Evolutionary conservation across 2,888 invertebrate genomes (phyloP).

Genomic region (Hoplodrina ambigua): DNA sequence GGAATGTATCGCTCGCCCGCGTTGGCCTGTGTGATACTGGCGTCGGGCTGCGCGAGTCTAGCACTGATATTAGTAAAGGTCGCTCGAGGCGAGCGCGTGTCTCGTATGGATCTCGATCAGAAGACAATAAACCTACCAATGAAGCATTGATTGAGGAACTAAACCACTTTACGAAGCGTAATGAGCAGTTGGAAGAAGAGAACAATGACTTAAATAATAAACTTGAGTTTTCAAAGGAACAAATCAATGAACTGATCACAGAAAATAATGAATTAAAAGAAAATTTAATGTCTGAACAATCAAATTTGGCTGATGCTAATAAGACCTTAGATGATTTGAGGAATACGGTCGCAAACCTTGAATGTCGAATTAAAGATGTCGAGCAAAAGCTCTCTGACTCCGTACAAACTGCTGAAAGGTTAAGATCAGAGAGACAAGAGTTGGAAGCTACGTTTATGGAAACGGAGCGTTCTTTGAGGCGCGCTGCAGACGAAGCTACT

Average conservation of each 20-base stretch:
- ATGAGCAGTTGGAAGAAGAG: conserved; percentile 77
- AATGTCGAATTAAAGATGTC: conserved; percentile 76
- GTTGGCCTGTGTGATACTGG: conserved; percentile 91
- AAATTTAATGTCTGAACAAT: conserved; percentile 70
- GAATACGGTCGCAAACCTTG: conserved; percentile 71
- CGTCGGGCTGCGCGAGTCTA: conserved; percentile 72
- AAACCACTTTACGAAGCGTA: conserved; percentile 80
- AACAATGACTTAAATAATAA: conserved; percentile 85
- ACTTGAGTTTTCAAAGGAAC: conserved; percentile 77
- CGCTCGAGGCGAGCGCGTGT: conserved; percentile 84
- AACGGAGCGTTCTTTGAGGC: conserved; percentile 90
- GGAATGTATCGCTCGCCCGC: conserved; percentile 94
- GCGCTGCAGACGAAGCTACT: conserved; percentile 93
- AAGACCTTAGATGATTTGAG: conserved; percentile 74
- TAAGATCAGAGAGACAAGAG: conserved; percentile 82
- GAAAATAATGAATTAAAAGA: conserved; percentile 78
- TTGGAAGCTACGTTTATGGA: conserved; percentile 83
- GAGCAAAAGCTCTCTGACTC: conserved; percentile 78
- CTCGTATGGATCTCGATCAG: conserved; percentile 83
- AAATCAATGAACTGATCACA: conserved; percentile 75
- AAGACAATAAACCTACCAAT: conserved; percentile 85
- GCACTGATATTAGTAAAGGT: conserved; percentile 79
- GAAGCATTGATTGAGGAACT: conserved; percentile 90
- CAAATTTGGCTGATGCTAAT: conserved; percentile 72
- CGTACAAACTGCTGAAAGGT: conserved; percentile 73